Evolutionary conservation across 1,140 invertebrate species (phyloP), one percentile per base, ranked within the genome.

Genomic region (Brachionus angularis): DNA sequence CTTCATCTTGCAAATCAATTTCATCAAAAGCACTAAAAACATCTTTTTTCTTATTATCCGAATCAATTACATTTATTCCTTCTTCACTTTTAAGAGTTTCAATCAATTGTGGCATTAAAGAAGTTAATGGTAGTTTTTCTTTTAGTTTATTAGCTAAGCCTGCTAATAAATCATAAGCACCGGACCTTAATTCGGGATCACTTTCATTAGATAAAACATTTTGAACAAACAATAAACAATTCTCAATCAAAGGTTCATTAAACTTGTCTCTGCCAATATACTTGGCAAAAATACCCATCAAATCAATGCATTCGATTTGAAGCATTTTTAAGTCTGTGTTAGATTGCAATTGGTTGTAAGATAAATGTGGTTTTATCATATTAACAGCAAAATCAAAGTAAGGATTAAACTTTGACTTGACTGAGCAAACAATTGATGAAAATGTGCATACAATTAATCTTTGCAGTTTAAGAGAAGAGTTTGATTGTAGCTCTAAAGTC

Each of bases 1-100:
- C 62, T 18, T 67, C 62, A 31, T 67, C 62, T 42, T 67, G 42
- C 25, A 67, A 67, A 47, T 67, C 62, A 25, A 67, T 67, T 50
- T 67, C 62, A 50, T 67, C 62, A 47, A 67, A 50, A 31, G 62
- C 62, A 36, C 62, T 67, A 46, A 67, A 50, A 8, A 29, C 62
- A 33, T 67, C 62, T n/a, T 8, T 10, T 67, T 67, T 67, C 18
- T 58, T 58, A 21, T 58, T 34, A 46, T 67, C 62, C 4, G 25
- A 18, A 47, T 67, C 62, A 10, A 67, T 46, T 46, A 67, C 34
- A 31, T 67, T 67, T 3, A 67, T 47, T 21, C 62, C 62, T 25
- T 67, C 62, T 46, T 67, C 62, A 34, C 29, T 67, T 31, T 16
- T 29, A 7, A 67, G 62, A 8, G 36, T 47, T 34, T 67, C 62